phyloP scores from a whole-genome alignment of 2,888 invertebrate species.

The Zeuzera pyrina region DNA sequence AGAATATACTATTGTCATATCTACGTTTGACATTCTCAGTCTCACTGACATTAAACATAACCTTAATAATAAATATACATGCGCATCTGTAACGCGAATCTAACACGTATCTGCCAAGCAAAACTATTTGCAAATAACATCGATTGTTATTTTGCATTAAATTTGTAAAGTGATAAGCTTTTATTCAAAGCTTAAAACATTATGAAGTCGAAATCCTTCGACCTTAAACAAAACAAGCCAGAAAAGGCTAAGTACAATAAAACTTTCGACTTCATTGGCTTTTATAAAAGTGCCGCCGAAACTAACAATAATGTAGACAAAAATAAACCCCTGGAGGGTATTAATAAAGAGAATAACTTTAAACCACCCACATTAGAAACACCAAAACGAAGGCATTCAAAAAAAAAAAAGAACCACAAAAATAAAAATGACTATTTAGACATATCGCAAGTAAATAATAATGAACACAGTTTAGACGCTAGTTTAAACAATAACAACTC shows the following conservation, averaged over 20 bases:
- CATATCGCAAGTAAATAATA: conserved; percentile 28
- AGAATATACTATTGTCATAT: too few relatives aligned
- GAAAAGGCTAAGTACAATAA: conserved; percentile 27
- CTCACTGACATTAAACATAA: too few relatives aligned
- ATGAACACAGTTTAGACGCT: conserved; percentile 23
- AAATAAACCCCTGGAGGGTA: conserved; percentile 18
- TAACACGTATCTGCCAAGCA: too few relatives aligned
- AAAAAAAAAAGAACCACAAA: conserved; percentile 28
- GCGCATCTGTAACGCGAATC: too few relatives aligned
- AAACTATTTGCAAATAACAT: too few relatives aligned
- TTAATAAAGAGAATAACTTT: conserved; percentile 17
- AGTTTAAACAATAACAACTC: conserved; percentile 15
- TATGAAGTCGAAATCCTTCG: conserved; percentile 43
- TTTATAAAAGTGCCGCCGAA: conserved; percentile 42
- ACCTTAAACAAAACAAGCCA: conserved; percentile 18
- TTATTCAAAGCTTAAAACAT: too few relatives aligned
- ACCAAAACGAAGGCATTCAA: conserved; percentile 22
- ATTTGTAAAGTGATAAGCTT: too few relatives aligned
- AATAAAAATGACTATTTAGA: too few relatives aligned
- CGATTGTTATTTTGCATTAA: too few relatives aligned
- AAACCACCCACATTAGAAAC: conserved; percentile 14
- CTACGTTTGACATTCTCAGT: too few relatives aligned
- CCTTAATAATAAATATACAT: too few relatives aligned
- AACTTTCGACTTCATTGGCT: conserved; percentile 39
- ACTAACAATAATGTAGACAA: conserved; percentile 24